Percentiles rank a stretch among this genome's conserved stretches.
These are phyloP conservation scores for Ormia ochracea DNA, from an alignment of 2,888 invertebrate species.

Conservation along the genomic window DNA sequence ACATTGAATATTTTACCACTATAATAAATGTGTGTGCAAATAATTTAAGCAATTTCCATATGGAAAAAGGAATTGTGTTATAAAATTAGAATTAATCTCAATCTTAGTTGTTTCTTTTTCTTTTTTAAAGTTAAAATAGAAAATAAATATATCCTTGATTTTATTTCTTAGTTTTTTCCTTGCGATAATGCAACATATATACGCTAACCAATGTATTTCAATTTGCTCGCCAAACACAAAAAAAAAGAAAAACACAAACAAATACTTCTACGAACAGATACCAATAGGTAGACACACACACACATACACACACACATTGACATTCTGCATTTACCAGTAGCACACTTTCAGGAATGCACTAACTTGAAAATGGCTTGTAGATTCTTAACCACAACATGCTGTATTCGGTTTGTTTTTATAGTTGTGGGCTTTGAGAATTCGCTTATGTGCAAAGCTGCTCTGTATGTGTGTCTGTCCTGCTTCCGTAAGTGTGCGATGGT, in stretches of 20 bases:
- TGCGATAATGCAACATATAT: background rate
- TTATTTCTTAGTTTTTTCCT: background rate
- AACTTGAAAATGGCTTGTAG: slow-evolving; percentile 35
- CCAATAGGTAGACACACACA: no score
- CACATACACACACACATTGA: slow-evolving; percentile 6
- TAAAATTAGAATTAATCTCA: slow-evolving; percentile 17
- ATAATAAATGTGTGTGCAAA: slow-evolving; percentile 21
- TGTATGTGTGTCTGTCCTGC: slow-evolving; percentile 9
- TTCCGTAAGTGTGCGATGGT: background rate
- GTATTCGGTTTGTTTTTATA: slow-evolving; percentile 37
- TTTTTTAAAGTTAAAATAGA: slow-evolving; percentile 34
- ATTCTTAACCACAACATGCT: slow-evolving; percentile 46
- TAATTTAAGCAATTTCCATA: slow-evolving; percentile 20
- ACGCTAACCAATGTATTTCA: background rate
- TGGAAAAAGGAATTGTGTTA: slow-evolving; percentile 3
- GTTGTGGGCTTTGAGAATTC: slow-evolving; percentile 6
- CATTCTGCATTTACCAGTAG: background rate
- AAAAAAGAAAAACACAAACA: no score
- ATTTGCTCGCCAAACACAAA: background rate
- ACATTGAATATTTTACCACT: slow-evolving; percentile 13
- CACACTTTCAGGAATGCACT: slow-evolving; percentile 22
- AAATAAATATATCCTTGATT: slow-evolving; percentile 33
- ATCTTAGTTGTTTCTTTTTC: background rate
- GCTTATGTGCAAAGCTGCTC: background rate
- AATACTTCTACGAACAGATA: no score